A percentile compares a stretch with the other conserved stretches of the same genome.
phyloP scores from a whole-genome alignment of 1,140 invertebrate genomes.

The Diorhabda elongata region DNA sequence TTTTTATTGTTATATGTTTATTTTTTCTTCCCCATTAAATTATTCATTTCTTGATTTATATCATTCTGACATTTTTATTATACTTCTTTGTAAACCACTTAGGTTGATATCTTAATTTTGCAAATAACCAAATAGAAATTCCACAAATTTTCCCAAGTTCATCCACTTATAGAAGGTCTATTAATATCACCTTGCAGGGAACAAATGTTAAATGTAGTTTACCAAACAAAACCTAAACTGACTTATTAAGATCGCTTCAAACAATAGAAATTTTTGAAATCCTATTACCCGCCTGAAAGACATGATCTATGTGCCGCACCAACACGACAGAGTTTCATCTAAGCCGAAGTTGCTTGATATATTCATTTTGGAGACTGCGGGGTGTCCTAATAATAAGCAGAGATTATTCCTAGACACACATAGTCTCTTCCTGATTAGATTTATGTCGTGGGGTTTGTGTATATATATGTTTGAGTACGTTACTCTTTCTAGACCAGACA shows the following conservation, averaged over 20 bases:
- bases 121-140: no score
- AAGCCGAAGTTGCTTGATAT: background rate
- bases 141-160: no score
- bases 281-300: background rate
- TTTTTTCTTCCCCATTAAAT: no score
- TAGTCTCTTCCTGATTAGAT: background rate
- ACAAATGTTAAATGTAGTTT: no score
- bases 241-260: background rate
- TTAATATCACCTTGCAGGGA: no score
- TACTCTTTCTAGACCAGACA: background rate
- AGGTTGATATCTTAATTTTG: no score
- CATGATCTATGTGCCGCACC: conserved; percentile 1
- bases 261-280: background rate
- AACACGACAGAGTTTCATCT: background rate
- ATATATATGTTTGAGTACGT: background rate
- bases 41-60: no score
- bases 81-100: no score
- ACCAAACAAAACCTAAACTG: no score
- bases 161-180: no score
- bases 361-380: background rate
- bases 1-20: no score
- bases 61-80: no score
- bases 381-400: conserved; percentile 2
- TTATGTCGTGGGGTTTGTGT: background rate
- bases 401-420: background rate